A percentile compares a stretch with the other conserved stretches of the same genome.
phyloP scores from a whole-genome alignment of 2,113 vertebrate species.

The Heloderma charlesbogerti region DNA sequence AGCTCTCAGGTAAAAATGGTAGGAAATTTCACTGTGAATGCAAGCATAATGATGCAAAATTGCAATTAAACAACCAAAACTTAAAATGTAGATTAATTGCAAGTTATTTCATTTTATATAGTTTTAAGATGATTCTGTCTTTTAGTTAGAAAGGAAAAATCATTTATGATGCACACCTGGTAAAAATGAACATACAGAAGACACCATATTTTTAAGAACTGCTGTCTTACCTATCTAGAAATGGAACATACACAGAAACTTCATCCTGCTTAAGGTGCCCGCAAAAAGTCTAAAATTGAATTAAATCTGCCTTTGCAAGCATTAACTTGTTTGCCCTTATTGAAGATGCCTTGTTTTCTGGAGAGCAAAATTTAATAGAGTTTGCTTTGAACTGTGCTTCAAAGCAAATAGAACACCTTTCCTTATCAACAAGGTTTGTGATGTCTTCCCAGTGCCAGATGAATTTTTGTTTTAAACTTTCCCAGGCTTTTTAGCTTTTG shows the following conservation, averaged over 20 bases:
- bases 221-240: slow-evolving; percentile 70
- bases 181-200: slow-evolving; percentile 84
- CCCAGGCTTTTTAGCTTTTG: background rate
- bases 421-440: background rate
- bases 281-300: slow-evolving; percentile 63
- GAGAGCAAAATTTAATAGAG: slow-evolving; percentile 46
- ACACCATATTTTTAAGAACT: slow-evolving; percentile 68
- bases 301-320: slow-evolving; percentile 59
- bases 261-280: slow-evolving; percentile 61
- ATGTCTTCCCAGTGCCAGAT: background rate
- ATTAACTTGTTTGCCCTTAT: slow-evolving; percentile 29
- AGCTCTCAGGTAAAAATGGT: slow-evolving; percentile 58
- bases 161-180: slow-evolving; percentile 69
- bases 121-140: slow-evolving; percentile 76
- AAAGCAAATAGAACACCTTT: slow-evolving; percentile 44
- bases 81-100: slow-evolving; percentile 61
- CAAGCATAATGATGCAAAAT: slow-evolving; percentile 57
- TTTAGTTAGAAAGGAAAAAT: slow-evolving; percentile 75
- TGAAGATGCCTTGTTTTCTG: slow-evolving; percentile 41
- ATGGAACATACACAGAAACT: slow-evolving; percentile 70
- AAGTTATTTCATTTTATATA: slow-evolving; percentile 48
- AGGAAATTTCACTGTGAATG: slow-evolving; percentile 60
- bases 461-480: background rate
- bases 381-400: slow-evolving; percentile 53
- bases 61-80: slow-evolving; percentile 59